These are phyloP conservation scores for Halictus quadricinctus DNA, from an alignment of 2,888 invertebrate species.

Conservation along the genomic window DNA sequence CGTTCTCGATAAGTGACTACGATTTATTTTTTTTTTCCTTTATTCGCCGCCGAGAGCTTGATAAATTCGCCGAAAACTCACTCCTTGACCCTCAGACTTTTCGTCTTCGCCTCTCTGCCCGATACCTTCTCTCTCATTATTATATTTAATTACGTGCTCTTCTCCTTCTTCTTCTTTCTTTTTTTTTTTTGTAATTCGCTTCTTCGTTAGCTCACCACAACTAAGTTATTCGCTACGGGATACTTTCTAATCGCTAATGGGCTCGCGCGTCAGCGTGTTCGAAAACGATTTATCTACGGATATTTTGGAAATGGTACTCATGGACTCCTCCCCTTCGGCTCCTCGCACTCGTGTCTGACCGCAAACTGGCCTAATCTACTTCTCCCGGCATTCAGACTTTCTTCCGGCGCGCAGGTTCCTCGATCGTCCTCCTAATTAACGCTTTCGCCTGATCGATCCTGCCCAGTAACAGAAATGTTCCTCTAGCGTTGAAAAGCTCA, in stretches of 20 bases:
- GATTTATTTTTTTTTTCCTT: constrained; percentile 11
- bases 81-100: not conserved
- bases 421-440: not conserved
- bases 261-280: constrained; percentile 61
- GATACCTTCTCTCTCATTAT: constrained; percentile 27
- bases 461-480: not conserved
- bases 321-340: constrained; percentile 38
- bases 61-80: constrained; percentile 47
- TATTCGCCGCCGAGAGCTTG: constrained; percentile 37
- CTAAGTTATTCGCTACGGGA: constrained; percentile 60
- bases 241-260: constrained; percentile 47
- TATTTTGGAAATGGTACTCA: constrained; percentile 40
- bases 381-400: not conserved
- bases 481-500: not conserved
- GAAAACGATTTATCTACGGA: constrained; percentile 62
- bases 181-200: constrained; percentile 36
- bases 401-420: not conserved
- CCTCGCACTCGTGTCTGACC: constrained; percentile 47
- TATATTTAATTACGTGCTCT: not conserved
- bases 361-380: constrained; percentile 1
- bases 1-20: constrained; percentile 53
- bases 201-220: constrained; percentile 37
- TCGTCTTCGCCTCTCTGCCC: not conserved
- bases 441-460: not conserved
- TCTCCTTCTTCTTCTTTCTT: constrained; percentile 12